Evolutionary conservation across 2,888 invertebrate genomes (phyloP).

Genomic region (Sympetrum striolatum): DNA sequence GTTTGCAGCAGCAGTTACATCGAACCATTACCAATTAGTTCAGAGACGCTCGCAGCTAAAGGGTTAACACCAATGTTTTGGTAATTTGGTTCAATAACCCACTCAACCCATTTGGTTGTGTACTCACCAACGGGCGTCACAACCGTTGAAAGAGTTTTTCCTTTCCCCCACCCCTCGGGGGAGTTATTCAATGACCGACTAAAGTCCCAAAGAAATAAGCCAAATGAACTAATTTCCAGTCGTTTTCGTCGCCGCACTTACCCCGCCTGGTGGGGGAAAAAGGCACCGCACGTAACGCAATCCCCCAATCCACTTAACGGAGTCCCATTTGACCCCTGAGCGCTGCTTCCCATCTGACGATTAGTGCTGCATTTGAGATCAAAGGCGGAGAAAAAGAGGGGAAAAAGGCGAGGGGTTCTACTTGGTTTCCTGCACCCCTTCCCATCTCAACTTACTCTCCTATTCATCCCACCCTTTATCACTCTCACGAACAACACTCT

Average conservation of each 20-base stretch:
- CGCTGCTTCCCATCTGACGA: slow-evolving; percentile 2
- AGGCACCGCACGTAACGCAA: not conserved
- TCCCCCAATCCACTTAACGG: slow-evolving; percentile 6
- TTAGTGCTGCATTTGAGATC: slow-evolving; percentile 37
- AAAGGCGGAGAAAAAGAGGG: slow-evolving; percentile 1
- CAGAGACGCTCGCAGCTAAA: no score
- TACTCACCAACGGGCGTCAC: no score
- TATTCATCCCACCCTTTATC: not conserved
- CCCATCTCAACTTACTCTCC: not conserved
- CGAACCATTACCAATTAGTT: no score
- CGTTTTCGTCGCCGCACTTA: not conserved
- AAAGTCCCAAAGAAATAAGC: no score
- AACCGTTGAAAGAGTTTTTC: no score
- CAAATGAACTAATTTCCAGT: not conserved
- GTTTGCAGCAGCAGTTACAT: no score
- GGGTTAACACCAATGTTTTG: no score
- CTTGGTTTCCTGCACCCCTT: not conserved
- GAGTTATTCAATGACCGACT: no score
- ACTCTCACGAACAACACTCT: not conserved
- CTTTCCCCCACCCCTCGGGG: no score
- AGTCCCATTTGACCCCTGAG: not conserved
- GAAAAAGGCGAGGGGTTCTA: not conserved
- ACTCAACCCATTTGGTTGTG: no score
- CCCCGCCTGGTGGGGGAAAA: not conserved
- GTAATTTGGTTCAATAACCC: no score